phyloP scores from a whole-genome alignment of 1,140 invertebrate genomes.

The Lepidurus packardi region DNA sequence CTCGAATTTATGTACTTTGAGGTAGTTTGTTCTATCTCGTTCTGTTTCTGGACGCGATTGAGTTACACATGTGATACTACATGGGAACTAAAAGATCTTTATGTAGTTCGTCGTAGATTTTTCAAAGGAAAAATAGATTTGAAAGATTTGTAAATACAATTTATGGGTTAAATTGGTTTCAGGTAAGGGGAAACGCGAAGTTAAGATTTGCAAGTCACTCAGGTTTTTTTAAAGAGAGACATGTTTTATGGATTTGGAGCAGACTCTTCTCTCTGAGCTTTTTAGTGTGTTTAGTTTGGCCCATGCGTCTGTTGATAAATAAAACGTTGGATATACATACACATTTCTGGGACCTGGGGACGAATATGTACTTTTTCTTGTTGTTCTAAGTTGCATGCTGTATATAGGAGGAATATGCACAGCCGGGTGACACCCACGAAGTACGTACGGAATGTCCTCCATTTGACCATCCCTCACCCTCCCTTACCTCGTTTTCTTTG shows the following conservation, averaged over 20 bases:
- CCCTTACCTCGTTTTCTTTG: not conserved
- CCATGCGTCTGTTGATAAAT: constrained; percentile 1
- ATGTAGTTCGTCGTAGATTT: too few species aligned
- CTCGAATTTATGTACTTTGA: too few species aligned
- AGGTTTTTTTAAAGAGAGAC: not conserved
- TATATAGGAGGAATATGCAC: not conserved
- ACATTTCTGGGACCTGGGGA: not conserved
- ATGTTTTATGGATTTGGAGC: constrained; percentile 6
- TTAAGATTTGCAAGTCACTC: too few species aligned
- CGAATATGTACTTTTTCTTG: not conserved
- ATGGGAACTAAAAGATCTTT: too few species aligned
- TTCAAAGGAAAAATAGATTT: too few species aligned
- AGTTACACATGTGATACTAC: too few species aligned
- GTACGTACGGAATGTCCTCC: not conserved
- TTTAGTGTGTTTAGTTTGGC: constrained; percentile 19
- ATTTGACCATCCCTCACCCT: not conserved
- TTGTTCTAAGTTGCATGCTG: not conserved
- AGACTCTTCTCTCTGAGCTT: not conserved
- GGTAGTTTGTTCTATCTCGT: too few species aligned
- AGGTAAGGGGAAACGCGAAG: too few species aligned
- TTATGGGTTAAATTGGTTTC: too few species aligned
- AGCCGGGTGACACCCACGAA: not conserved
- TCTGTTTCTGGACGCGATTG: too few species aligned
- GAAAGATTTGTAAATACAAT: too few species aligned
- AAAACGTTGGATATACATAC: constrained; percentile 5